A percentile compares a stretch with the other conserved stretches of the same genome.
phyloP scores from a whole-genome alignment of 2,797 vertebrate species.

The Loris lydekkerianus region DNA sequence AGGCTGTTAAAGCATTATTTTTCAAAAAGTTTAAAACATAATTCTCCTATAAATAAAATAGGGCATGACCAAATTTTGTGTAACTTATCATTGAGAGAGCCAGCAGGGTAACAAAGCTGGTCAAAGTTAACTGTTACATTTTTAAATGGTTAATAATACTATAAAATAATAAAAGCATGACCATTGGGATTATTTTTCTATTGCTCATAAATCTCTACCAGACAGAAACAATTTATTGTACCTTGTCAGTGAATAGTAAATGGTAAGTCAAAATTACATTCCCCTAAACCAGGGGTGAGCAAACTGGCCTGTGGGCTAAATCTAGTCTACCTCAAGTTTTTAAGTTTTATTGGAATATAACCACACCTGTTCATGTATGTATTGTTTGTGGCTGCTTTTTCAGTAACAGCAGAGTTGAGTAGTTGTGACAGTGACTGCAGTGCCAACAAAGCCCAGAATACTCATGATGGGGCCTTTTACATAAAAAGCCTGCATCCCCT shows the following conservation, averaged over 20 bases:
- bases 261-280: constrained; percentile 1
- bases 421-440: background rate
- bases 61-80: background rate
- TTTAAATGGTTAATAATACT: background rate
- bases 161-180: background rate
- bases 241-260: constrained; percentile 18
- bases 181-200: background rate
- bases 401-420: background rate
- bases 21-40: constrained; percentile 45
- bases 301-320: background rate
- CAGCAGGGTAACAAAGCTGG: background rate
- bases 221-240: background rate
- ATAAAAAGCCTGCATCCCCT: background rate
- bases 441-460: background rate
- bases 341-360: constrained; percentile 31
- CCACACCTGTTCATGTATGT: background rate
- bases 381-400: background rate
- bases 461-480: constrained; percentile 3
- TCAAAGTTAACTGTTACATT: background rate
- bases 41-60: constrained; percentile 47
- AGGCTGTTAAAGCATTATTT: background rate
- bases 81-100: background rate
- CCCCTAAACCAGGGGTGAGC: background rate
- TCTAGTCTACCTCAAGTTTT: background rate
- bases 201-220: background rate